Base-by-base conservation (phyloP, 2,113 vertebrate species). In the Falco punctatus region DNA sequence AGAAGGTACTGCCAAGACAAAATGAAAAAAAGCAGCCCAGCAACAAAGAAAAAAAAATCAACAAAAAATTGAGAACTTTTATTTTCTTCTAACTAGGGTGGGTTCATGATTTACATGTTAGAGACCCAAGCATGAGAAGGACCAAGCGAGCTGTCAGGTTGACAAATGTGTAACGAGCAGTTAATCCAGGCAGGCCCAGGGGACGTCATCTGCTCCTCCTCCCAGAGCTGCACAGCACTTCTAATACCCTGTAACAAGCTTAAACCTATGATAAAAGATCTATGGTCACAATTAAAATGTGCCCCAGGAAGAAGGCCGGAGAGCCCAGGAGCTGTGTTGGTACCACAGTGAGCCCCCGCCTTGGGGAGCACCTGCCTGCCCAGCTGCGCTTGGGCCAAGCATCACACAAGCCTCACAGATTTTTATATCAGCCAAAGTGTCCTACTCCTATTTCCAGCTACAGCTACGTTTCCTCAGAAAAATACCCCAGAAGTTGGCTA, bases 221-320 rank as follows among this genome's bases (percentile, higher is more conserved):
- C 59, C 67, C 46, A 42, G 75, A 66, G 12, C 88, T 46, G 82
- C 67, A n/a, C 24, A 28, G 82, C 55, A n/a, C 75, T 88, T 94
- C 75, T 93, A 77, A 88, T 71, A 66, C 51, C 32, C 75, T 58
- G 51, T 80, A 92, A 94, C 94, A 86, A 95, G 88, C 88, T 92
- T 92, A 95, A 94, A 70, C 3, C 82, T 44, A 1, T 32, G 86
- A 85, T 67, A 84, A 87, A 81, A 89, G 69, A 61, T 64, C 65
- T 51, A 20, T 75, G 70, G 38, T 79, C 77, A 49, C 86, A 73
- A 62, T 61, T 69, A 52, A 55, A 81, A 8, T 14, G 33, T 83
- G 69, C 49, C 86, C 42, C 28, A 42, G 77, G 81, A 81, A n/a
- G 55, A 90, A 95, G 40, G 54, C 40, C 86, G 88, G 81, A 58